Conservation (phyloP, 2,888 invertebrate genomes). For the Cistogaster globosa region DNA sequence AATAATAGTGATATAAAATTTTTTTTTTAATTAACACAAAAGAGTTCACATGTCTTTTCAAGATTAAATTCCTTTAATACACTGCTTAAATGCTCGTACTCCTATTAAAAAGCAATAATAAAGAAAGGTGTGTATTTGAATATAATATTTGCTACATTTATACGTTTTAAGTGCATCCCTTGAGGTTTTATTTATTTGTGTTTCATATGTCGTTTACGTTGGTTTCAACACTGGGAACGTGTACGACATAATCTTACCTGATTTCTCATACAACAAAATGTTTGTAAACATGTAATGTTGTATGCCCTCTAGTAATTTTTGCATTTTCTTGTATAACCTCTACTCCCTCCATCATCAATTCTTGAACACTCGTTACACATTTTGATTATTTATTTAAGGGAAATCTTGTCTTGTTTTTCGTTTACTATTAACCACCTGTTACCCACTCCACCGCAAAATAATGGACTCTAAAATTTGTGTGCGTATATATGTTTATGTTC, state of each 20-base stretch:
- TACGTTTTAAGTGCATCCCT: constrained; percentile 70
- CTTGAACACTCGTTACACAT: constrained; percentile 14
- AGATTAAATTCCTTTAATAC: constrained; percentile 8
- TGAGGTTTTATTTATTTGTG: constrained; percentile 68
- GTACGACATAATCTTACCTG: constrained; percentile 29
- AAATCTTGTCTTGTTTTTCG: constrained; percentile 42
- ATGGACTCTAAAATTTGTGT: constrained; percentile 27
- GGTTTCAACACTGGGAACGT: constrained; percentile 2
- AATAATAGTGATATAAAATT: too few species aligned
- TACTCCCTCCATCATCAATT: neutral
- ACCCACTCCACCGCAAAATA: constrained; percentile 20
- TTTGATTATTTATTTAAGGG: constrained; percentile 36
- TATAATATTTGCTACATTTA: constrained; percentile 66
- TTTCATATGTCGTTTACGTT: constrained; percentile 53
- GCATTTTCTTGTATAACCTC: constrained; percentile 37
- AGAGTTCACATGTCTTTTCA: too few species aligned
- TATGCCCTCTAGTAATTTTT: constrained; percentile 56
- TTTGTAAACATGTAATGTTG: constrained; percentile 25
- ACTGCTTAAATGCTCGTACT: neutral
- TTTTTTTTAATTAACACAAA: too few species aligned
- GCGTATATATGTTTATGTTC: neutral
- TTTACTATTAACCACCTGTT: too few species aligned
- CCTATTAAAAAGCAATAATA: constrained; percentile 43
- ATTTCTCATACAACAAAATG: constrained; percentile 27
- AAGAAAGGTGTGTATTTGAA: constrained; percentile 15